A percentile compares a stretch with the other conserved stretches of the same genome.
Evolutionary conservation across 2,113 vertebrate genomes (phyloP).

Genomic region (Tragelaphus scriptus): DNA sequence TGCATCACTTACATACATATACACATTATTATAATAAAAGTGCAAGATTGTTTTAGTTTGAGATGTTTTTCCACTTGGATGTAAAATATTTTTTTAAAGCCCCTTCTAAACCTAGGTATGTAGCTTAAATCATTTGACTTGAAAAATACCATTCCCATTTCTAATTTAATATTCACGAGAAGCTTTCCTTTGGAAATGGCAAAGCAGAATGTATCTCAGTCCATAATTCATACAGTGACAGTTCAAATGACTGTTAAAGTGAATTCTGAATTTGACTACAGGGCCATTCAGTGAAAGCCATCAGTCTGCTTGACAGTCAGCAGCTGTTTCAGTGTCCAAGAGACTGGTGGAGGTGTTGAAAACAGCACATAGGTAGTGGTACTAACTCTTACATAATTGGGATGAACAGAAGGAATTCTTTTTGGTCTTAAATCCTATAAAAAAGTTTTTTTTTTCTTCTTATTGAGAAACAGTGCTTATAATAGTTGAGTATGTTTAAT

Average conservation of each 20-base stretch:
- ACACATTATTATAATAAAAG: neutral
- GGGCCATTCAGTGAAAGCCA: conserved; percentile 63
- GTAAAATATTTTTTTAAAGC: conserved; percentile 31
- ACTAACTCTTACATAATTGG: conserved; percentile 31
- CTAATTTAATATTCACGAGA: conserved; percentile 61
- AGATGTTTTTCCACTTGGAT: conserved; percentile 48
- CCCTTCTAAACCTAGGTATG: conserved; percentile 46
- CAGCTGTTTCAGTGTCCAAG: conserved; percentile 51
- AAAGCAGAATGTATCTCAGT: conserved; percentile 60
- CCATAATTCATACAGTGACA: conserved; percentile 63
- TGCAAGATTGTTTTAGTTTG: conserved; percentile 26
- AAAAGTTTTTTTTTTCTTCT: neutral
- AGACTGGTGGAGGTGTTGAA: conserved; percentile 58
- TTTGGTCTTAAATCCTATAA: conserved; percentile 56
- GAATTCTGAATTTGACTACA: conserved; percentile 66
- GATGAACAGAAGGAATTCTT: conserved; percentile 47
- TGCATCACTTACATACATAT: neutral
- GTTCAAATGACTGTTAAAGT: conserved; percentile 69
- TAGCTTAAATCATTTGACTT: conserved; percentile 59
- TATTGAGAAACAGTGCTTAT: conserved; percentile 11
- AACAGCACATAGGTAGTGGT: conserved; percentile 27
- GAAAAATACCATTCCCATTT: conserved; percentile 60
- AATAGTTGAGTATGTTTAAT: conserved; percentile 41
- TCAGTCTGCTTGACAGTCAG: conserved; percentile 62
- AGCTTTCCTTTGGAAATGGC: conserved; percentile 61